phyloP scores from a whole-genome alignment of 2,113 vertebrate genomes.

The Eudyptes chrysolophus region DNA sequence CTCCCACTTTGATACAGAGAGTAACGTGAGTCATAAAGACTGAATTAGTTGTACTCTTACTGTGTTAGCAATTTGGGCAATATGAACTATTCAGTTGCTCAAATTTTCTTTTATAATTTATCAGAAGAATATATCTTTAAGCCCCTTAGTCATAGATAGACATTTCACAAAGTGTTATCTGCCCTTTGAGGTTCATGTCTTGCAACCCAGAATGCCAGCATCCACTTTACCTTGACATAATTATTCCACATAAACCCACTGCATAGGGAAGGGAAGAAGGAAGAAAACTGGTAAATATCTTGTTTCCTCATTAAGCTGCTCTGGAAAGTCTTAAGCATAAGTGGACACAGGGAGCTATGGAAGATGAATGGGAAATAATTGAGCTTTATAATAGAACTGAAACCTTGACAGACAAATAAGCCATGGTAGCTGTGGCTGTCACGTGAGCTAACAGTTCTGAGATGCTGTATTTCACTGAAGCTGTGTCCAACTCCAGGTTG shows the following conservation, averaged over 20 bases:
- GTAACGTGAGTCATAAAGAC: background rate
- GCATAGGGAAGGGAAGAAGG: background rate
- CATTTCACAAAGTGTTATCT: background rate
- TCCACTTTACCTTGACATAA: background rate
- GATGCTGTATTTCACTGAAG: background rate
- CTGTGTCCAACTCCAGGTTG: background rate
- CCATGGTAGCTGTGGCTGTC: background rate
- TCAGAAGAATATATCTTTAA: background rate
- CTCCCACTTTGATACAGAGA: background rate
- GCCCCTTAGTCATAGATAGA: background rate
- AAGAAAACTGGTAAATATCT: background rate
- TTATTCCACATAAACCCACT: background rate
- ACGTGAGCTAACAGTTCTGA: background rate
- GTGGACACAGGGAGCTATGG: background rate
- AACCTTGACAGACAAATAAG: background rate
- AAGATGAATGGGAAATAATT: background rate
- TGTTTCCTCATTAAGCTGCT: background rate
- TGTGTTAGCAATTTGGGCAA: background rate
- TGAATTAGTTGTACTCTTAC: background rate
- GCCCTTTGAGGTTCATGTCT: background rate
- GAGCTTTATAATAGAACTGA: background rate
- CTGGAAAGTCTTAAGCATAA: background rate
- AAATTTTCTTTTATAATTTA: background rate
- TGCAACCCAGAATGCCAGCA: background rate
- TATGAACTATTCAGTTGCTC: background rate